Base-by-base conservation (phyloP, 35 echinoderm and acorn worm genomes). In the Lytechinus variegatus region DNA sequence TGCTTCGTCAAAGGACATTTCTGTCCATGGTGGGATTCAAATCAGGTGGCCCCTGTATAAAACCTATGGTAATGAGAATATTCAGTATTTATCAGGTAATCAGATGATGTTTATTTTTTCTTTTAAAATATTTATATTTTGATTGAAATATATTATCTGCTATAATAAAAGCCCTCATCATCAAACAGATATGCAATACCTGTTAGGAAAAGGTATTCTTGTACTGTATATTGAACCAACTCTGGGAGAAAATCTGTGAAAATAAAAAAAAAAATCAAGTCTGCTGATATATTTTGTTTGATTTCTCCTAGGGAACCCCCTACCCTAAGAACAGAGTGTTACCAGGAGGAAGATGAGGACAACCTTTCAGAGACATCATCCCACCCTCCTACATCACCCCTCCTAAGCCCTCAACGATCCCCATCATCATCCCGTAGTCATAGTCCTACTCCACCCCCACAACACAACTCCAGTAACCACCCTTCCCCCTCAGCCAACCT, bases 281-380 rank as follows among this genome's bases (percentile, higher is more conserved):
- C 3, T 79, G 19, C n/a, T n/a, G 21, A 24, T 79, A 24, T 10
- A 60, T 44, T 44, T 79, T 94, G 53, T 55, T 56, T 56, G 28
- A 56, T 94, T 52, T 95, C 87, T 86, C 52, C 94, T 89, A 98
- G 97, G 95, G 97, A 98, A 91, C 97, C 96, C 89, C 97, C 97
- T 54, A 95, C 87, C 61, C 96, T 98, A 87, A 98, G 95, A 44
- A 98, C 97, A 95, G 97, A 97, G 87, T 98, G 97, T 61, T 98
- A 97, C 94, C 96, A 97, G 44, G 97, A 97, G 28, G 97, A 97
- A 54, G 97, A 97, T 52, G 97, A 98, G 60, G 94, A 95, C 54
- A 89, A 93, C 28, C 91, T 95, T 44, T 98, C 95, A 24, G 96
- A 97, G 54, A 96, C 89, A 11, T 97, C 96, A 9, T 97, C 95